Conservation (phyloP, 2,888 invertebrate species). For the Ophion obscuratus region DNA sequence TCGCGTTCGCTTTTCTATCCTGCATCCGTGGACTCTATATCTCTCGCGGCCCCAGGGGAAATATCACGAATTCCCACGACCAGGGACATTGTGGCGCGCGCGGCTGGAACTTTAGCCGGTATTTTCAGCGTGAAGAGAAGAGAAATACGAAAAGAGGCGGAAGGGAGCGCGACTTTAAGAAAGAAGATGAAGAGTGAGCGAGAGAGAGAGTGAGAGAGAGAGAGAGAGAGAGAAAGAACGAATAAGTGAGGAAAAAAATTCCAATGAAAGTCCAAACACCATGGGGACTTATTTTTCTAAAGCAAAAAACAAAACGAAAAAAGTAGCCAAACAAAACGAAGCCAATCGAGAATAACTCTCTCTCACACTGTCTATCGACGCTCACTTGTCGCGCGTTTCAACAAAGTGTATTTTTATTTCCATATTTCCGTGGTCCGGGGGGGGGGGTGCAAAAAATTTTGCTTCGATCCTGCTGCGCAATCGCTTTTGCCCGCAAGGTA, state of each 20-base stretch:
- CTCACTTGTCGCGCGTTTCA: background rate
- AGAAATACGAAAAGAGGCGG: constrained; percentile 17
- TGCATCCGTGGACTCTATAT: constrained; percentile 48
- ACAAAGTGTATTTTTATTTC: background rate
- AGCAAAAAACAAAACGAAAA: constrained; percentile 5
- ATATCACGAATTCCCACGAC: constrained; percentile 79
- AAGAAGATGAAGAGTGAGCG: background rate
- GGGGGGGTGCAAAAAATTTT: no score
- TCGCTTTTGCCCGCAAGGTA: background rate
- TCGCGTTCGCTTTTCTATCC: constrained; percentile 55
- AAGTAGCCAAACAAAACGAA: constrained; percentile 5
- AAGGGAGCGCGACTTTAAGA: background rate
- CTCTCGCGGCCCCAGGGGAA: constrained; percentile 77
- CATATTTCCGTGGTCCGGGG: background rate
- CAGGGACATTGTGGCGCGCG: constrained; percentile 73
- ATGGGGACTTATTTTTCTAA: constrained; percentile 75
- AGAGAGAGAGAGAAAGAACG: constrained; percentile 23
- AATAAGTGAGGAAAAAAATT: constrained; percentile 66
- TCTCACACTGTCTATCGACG: background rate
- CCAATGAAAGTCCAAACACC: constrained; percentile 79
- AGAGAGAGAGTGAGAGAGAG: background rate
- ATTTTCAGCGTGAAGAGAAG: constrained; percentile 71
- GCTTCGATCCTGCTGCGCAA: background rate
- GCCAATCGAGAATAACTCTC: constrained; percentile 45
- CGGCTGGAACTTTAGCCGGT: constrained; percentile 78